Percentiles rank a stretch among this genome's conserved stretches.
Evolutionary conservation across 2,113 vertebrate species (phyloP).

Genomic region (Myodes glareolus): DNA sequence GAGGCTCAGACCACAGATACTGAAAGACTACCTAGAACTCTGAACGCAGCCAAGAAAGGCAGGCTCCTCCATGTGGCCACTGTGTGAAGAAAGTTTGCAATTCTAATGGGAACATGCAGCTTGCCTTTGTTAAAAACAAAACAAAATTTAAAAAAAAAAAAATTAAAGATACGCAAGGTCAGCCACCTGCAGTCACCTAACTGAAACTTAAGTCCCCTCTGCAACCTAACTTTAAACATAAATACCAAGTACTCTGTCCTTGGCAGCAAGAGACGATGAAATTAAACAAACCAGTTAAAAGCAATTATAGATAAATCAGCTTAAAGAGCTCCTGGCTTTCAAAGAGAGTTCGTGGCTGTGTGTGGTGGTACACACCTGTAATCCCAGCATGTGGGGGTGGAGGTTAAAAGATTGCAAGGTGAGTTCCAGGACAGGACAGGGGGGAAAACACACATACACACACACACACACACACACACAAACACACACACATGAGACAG

Average conservation of each 20-base stretch:
- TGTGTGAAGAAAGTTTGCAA: not conserved
- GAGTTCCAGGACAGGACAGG: not conserved
- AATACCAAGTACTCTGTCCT: not conserved
- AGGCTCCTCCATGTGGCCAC: not conserved
- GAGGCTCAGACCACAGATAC: not conserved
- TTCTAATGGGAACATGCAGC: not conserved
- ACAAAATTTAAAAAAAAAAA: not conserved
- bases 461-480: not conserved
- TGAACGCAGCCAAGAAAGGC: not conserved
- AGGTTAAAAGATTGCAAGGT: not conserved
- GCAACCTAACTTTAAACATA: not conserved
- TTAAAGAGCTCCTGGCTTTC: not conserved
- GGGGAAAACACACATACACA: not conserved
- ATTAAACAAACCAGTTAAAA: not conserved
- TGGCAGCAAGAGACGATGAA: not conserved
- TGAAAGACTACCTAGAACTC: not conserved
- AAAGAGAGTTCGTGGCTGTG: not conserved
- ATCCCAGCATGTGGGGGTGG: not conserved
- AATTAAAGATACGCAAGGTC: not conserved
- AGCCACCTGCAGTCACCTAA: not conserved
- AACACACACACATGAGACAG: not conserved
- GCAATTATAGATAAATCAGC: not conserved
- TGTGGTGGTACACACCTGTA: not conserved
- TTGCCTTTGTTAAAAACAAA: constrained; percentile 8
- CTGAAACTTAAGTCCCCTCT: not conserved